Percentiles rank a stretch among this genome's conserved stretches.
phyloP scores from a whole-genome alignment of 2,888 invertebrate species.

The Tipula confusa region DNA sequence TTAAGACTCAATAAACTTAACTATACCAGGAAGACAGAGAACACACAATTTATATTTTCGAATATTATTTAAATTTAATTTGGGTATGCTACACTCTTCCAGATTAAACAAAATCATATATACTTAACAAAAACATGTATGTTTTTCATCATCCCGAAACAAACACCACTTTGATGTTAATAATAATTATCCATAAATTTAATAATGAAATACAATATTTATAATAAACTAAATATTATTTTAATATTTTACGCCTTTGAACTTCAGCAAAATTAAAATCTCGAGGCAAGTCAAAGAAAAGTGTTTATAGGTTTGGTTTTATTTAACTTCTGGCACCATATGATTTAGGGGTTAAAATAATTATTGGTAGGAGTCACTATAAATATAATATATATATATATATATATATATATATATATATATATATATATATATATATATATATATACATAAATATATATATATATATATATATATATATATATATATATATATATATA shows the following conservation, averaged over 20 bases:
- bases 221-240: not conserved
- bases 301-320: not conserved
- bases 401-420: not conserved
- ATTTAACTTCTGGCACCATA: not conserved
- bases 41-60: too few relatives aligned
- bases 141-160: not conserved
- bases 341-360: not conserved
- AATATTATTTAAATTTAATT: too few relatives aligned
- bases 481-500: not conserved
- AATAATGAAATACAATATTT: slow-evolving; percentile 20
- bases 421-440: not conserved
- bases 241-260: not conserved
- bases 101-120: not conserved
- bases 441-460: not conserved
- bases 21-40: too few relatives aligned
- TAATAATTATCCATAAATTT: slow-evolving; percentile 6
- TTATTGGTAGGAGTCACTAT: not conserved
- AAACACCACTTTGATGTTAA: not conserved
- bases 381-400: not conserved
- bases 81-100: too few relatives aligned
- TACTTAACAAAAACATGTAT: not conserved
- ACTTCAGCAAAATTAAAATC: not conserved
- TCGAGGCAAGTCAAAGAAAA: not conserved
- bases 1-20: too few relatives aligned
- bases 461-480: not conserved